A percentile compares a stretch with the other conserved stretches of the same genome.
These are phyloP conservation scores for Oryzias dopingdopingensis DNA, from an alignment of 2,797 vertebrate species.

Conservation along the genomic window DNA sequence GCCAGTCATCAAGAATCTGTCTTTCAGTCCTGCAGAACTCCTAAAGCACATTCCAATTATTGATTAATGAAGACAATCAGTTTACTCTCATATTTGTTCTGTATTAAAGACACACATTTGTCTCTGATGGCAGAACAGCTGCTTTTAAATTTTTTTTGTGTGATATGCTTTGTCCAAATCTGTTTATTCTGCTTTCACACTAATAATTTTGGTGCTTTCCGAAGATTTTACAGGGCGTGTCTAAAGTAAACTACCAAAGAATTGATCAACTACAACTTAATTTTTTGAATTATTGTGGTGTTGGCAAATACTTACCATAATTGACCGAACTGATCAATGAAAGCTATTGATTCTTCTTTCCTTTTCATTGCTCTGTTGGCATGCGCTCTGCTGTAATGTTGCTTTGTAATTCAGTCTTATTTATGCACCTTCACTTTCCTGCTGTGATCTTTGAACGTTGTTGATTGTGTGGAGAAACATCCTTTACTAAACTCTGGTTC, in stretches of 20 bases:
- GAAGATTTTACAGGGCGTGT: conserved; percentile 6
- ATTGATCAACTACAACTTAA: conserved; percentile 17
- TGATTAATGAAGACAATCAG: conserved; percentile 45
- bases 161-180: not conserved
- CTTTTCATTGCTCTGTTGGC: conserved; percentile 31
- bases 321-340: conserved; percentile 8
- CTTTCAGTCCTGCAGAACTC: conserved; percentile 59
- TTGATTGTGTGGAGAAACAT: no score
- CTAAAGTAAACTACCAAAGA: conserved; percentile 5
- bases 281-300: conserved; percentile 56
- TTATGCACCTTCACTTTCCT: conserved; percentile 18
- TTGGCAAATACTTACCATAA: conserved; percentile 39
- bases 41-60: conserved; percentile 23
- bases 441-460: not conserved
- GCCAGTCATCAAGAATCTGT: conserved; percentile 53
- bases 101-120: conserved; percentile 27
- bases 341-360: conserved; percentile 32
- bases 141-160: conserved; percentile 19
- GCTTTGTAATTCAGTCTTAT: conserved; percentile 26
- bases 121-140: conserved; percentile 14
- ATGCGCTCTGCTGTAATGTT: conserved; percentile 40
- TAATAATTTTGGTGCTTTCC: conserved; percentile 3
- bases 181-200: conserved; percentile 1
- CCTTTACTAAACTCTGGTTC: no score
- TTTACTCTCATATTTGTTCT: conserved; percentile 37